These are phyloP conservation scores for Entomyzon cyanotis DNA, from an alignment of 2,113 vertebrate species.

Conservation along the genomic window DNA sequence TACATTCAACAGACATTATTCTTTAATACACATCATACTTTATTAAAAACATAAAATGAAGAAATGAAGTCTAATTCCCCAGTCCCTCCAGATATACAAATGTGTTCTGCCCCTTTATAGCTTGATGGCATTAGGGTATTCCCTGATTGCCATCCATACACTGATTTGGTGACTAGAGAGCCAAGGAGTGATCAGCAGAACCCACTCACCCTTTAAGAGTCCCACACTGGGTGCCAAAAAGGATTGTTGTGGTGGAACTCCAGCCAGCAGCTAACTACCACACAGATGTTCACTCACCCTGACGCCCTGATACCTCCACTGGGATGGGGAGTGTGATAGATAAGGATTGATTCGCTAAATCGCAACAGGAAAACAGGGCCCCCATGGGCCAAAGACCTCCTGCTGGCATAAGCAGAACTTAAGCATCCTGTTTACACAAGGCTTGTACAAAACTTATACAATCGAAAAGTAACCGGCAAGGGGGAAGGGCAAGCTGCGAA, in stretches of 20 bases:
- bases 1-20: not conserved
- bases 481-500: no score
- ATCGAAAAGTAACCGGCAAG: no score
- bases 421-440: no score
- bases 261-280: not conserved
- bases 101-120: not conserved
- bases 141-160: not conserved
- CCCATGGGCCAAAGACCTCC: no score
- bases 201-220: accelerated
- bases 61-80: not conserved
- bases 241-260: not conserved
- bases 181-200: not conserved
- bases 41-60: not conserved
- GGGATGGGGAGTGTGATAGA: no score
- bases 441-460: no score
- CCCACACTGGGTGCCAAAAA: not conserved
- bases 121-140: not conserved
- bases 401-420: no score
- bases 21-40: not conserved
- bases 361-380: no score
- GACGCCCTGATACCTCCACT: no score
- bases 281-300: not conserved
- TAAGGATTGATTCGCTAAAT: no score
- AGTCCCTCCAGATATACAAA: not conserved
- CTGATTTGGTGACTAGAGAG: not conserved